phyloP scores from a whole-genome alignment of 2,888 invertebrate species.

The Diadromus collaris region DNA sequence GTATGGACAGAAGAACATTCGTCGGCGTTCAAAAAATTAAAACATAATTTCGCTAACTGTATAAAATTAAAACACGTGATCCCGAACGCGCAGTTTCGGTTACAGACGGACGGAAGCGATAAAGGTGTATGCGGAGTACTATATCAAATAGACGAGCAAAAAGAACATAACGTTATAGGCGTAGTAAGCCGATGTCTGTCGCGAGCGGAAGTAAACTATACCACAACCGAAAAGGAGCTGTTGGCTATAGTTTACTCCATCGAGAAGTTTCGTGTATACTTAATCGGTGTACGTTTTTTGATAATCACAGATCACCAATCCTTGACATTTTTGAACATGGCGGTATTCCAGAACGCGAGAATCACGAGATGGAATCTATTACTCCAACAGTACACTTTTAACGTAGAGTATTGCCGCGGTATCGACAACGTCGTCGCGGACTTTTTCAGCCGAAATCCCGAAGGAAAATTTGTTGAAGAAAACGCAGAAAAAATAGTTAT shows the following conservation, averaged over 20 bases:
- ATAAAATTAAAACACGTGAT: neutral
- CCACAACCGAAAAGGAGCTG: constrained; percentile 65
- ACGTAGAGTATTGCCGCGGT: constrained; percentile 61
- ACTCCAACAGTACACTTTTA: constrained; percentile 65
- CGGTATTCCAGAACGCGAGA: constrained; percentile 62
- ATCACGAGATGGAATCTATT: constrained; percentile 66
- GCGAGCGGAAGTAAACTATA: constrained; percentile 59
- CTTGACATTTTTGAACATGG: constrained; percentile 64
- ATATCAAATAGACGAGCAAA: constrained; percentile 35
- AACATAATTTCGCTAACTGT: neutral
- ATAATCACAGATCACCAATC: constrained; percentile 67
- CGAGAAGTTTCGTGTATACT: constrained; percentile 66
- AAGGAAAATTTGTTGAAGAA: neutral
- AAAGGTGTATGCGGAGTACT: constrained; percentile 58
- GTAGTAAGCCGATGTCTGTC: constrained; percentile 62
- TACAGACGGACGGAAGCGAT: no score
- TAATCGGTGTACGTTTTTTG: constrained; percentile 58
- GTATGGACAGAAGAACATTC: neutral
- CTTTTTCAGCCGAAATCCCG: constrained; percentile 5
- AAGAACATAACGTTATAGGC: constrained; percentile 49
- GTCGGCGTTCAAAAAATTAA: neutral
- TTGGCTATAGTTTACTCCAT: constrained; percentile 63
- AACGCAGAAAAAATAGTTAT: neutral
- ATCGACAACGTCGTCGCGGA: constrained; percentile 65
- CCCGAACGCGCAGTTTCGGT: constrained; percentile 49